phyloP scores from a whole-genome alignment of 1,140 invertebrate species.

The Bemisia tabaci region DNA sequence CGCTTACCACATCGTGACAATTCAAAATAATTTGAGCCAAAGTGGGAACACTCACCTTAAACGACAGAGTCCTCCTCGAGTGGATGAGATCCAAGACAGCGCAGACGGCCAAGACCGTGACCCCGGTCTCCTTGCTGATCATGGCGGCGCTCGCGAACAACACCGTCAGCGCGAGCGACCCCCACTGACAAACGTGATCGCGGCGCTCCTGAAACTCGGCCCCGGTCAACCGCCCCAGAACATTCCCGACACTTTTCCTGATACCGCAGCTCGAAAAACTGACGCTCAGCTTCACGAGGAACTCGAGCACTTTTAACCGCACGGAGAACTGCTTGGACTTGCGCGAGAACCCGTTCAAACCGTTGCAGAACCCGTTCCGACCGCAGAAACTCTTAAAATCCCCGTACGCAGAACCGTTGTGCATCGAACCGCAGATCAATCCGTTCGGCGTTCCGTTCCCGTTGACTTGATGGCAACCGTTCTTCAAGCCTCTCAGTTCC shows the following conservation, averaged over 20 bases:
- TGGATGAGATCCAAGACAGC: conserved; percentile 3
- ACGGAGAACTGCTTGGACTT: no score
- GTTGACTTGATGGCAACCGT: no score
- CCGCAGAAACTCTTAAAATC: no score
- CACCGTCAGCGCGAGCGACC: conserved; percentile 75
- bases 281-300: background rate
- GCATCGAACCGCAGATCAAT: no score
- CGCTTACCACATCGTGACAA: no score
- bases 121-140: conserved; percentile 83
- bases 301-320: background rate
- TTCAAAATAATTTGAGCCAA: no score
- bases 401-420: no score
- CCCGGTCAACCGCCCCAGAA: conserved; percentile 28
- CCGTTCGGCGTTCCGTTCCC: no score
- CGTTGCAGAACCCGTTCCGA: no score
- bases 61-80: background rate
- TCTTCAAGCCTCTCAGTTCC: no score
- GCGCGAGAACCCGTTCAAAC: no score
- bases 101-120: conserved; percentile 76
- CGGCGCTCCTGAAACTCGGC: conserved; percentile 14
- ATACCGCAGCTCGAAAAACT: background rate
- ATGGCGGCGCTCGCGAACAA: conserved; percentile 55
- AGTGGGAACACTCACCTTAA: background rate
- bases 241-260: background rate
- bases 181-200: conserved; percentile 36